phyloP scores from a whole-genome alignment of 2,797 vertebrate genomes.

The Spinibarbus caldwelli region DNA sequence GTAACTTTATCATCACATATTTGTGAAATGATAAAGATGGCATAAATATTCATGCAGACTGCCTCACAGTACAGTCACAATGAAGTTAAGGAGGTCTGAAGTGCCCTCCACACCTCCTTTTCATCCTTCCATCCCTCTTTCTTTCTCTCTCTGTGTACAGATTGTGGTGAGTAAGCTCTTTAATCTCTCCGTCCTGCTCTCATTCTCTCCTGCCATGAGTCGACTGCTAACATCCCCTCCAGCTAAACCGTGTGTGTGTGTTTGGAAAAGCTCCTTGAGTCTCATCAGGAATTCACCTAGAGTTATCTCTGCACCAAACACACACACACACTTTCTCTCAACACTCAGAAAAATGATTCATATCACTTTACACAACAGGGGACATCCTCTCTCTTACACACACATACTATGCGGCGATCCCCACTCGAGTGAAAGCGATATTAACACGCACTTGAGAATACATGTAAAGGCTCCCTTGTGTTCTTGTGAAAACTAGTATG shows the following conservation, averaged over 20 bases:
- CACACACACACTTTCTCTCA: slow-evolving; percentile 17
- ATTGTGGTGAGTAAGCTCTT: slow-evolving; percentile 56
- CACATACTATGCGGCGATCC: background rate
- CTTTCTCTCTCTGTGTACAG: slow-evolving; percentile 43
- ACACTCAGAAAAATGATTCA: background rate
- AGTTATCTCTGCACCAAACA: slow-evolving; percentile 57
- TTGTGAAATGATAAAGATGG: background rate
- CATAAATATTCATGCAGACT: background rate
- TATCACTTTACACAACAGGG: slow-evolving; percentile 23
- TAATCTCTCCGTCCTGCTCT: slow-evolving; percentile 50
- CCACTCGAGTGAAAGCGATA: background rate
- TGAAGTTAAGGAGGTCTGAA: slow-evolving; percentile 5
- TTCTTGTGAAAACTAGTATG: slow-evolving; percentile 36
- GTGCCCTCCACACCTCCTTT: slow-evolving; percentile 34
- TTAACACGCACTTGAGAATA: background rate
- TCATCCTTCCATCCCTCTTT: slow-evolving; percentile 1
- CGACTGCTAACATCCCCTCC: slow-evolving; percentile 42
- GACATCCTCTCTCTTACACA: slow-evolving; percentile 7
- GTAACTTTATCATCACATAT: background rate
- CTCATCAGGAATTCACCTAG: slow-evolving; percentile 57
- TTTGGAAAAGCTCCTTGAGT: slow-evolving; percentile 14
- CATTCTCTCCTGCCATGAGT: slow-evolving; percentile 44
- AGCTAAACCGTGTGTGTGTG: slow-evolving; percentile 35
- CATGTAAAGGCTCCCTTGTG: slow-evolving; percentile 7
- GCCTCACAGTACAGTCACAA: background rate